These are phyloP conservation scores for Sturnus vulgaris DNA, from an alignment of 2,113 vertebrate species.

Conservation along the genomic window DNA sequence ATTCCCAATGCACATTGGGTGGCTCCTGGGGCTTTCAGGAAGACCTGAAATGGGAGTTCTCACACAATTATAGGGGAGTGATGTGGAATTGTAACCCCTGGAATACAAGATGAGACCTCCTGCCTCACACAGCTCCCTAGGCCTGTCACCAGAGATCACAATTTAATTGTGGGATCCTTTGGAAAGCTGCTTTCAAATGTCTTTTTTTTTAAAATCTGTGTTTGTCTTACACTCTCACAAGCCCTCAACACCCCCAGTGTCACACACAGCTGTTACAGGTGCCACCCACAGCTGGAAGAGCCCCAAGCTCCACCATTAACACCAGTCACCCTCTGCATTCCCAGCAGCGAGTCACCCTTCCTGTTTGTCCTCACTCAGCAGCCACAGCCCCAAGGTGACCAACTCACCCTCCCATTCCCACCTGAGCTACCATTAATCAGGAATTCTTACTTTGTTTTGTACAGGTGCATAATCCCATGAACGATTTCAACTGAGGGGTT, in stretches of 20 bases:
- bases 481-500: constrained; percentile 96
- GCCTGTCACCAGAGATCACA: not conserved
- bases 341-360: not conserved
- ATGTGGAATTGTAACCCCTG: not conserved
- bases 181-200: not conserved
- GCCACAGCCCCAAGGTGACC: not conserved
- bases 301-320: not conserved
- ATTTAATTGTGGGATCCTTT: not conserved
- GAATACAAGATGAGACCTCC: not conserved
- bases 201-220: rapidly evolving
- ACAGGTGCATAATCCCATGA: constrained; percentile 98
- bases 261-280: not conserved
- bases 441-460: constrained; percentile 93
- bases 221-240: rapidly evolving
- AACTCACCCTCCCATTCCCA: not conserved
- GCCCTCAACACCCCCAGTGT: not conserved
- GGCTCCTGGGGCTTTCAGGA: not conserved
- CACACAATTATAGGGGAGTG: rapidly evolving
- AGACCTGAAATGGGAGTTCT: not conserved
- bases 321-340: not conserved
- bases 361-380: not conserved
- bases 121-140: not conserved
- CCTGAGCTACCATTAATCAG: not conserved
- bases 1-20: not conserved
- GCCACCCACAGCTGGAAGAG: not conserved